These are phyloP conservation scores for Archips crataeganus DNA, from an alignment of 2,888 invertebrate genomes.

Conservation along the genomic window DNA sequence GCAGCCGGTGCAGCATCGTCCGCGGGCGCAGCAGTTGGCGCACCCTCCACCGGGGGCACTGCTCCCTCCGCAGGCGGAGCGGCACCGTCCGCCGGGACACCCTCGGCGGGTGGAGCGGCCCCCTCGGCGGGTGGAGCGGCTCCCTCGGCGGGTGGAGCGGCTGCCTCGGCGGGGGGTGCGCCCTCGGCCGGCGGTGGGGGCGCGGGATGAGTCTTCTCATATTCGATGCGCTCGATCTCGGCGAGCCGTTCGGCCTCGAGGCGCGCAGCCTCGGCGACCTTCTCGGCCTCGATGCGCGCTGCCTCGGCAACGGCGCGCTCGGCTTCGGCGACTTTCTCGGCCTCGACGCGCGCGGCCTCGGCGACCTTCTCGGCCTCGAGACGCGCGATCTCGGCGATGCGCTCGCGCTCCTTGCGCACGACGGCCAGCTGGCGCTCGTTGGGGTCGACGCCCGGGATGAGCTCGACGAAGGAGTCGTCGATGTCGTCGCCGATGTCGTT, in stretches of 20 bases:
- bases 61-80: slow-evolving; percentile 57
- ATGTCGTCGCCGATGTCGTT: slow-evolving; percentile 97
- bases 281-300: slow-evolving; percentile 46
- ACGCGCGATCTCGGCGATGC: slow-evolving; percentile 43
- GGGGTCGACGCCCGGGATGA: slow-evolving; percentile 87
- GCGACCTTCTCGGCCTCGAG: slow-evolving; percentile 45
- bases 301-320: slow-evolving; percentile 52
- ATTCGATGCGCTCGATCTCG: slow-evolving; percentile 49
- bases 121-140: slow-evolving; percentile 57
- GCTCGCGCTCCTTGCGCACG: slow-evolving; percentile 53
- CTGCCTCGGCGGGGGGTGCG: slow-evolving; percentile 56
- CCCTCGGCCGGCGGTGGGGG: slow-evolving; percentile 53
- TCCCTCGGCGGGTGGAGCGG: slow-evolving; percentile 55
- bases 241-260: slow-evolving; percentile 17
- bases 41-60: slow-evolving; percentile 56
- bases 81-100: slow-evolving; percentile 56
- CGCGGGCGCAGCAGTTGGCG: slow-evolving; percentile 58
- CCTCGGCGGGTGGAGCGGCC: slow-evolving; percentile 56
- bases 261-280: slow-evolving; percentile 49
- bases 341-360: slow-evolving; percentile 56
- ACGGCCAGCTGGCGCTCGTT: slow-evolving; percentile 66
- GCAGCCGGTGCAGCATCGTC: slow-evolving; percentile 57
- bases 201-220: slow-evolving; percentile 28
- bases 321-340: slow-evolving; percentile 55
- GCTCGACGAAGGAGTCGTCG: slow-evolving; percentile 96